These are phyloP conservation scores for Columba janthina DNA, from an alignment of 2,113 vertebrate species.

Conservation along the genomic window DNA sequence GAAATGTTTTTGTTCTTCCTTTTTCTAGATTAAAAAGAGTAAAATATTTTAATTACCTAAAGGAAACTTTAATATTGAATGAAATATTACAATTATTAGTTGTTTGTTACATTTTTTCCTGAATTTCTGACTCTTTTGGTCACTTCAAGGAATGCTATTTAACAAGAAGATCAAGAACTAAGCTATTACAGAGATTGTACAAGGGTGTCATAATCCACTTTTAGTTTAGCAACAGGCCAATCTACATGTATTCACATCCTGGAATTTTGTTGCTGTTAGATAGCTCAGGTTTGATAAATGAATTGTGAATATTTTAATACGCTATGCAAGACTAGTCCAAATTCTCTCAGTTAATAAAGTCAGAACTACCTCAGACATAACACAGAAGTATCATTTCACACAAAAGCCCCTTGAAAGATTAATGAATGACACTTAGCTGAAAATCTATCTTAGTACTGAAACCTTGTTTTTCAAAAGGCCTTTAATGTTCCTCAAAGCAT, in stretches of 20 bases:
- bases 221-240: background rate
- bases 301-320: background rate
- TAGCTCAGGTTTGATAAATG: background rate
- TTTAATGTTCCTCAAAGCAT: background rate
- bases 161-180: background rate
- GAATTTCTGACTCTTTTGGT: background rate
- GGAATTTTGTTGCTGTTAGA: background rate
- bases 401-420: background rate
- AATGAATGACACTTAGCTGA: background rate
- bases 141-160: background rate
- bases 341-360: background rate
- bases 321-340: background rate
- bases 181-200: background rate
- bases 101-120: accelerated
- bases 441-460: background rate
- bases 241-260: background rate
- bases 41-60: background rate
- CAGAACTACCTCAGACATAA: background rate
- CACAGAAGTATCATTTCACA: background rate
- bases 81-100: background rate
- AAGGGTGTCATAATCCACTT: background rate
- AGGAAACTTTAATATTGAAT: background rate
- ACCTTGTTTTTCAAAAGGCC: background rate
- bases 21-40: background rate
- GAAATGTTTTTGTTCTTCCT: background rate